Evolutionary conservation across 1,140 invertebrate genomes (phyloP).

Genomic region (Saccostrea echinata): DNA sequence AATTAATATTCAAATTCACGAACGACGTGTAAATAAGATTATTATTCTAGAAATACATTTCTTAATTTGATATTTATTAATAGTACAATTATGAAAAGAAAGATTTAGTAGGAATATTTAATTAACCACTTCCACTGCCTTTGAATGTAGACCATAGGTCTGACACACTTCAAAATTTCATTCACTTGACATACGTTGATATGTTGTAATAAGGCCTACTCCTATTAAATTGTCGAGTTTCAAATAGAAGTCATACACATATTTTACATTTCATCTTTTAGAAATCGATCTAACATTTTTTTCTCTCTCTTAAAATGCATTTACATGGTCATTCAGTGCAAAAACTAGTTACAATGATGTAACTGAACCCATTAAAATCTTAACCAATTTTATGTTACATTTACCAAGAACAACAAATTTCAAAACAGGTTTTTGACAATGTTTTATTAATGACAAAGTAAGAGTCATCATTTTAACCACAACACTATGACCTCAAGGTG

Average conservation of each 20-base stretch:
- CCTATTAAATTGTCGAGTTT: no score
- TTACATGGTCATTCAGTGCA: not conserved
- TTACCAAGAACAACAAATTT: not conserved
- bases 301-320: not conserved
- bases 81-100: not conserved
- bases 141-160: not conserved
- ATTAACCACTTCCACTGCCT: not conserved
- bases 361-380: not conserved
- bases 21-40: not conserved
- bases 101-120: not conserved
- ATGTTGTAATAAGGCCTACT: no score
- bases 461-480: not conserved
- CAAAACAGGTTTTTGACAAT: not conserved
- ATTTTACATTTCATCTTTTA: no score
- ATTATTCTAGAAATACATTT: not conserved
- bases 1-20: not conserved
- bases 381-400: not conserved
- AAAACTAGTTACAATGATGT: not conserved
- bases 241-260: no score
- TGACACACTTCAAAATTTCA: not conserved
- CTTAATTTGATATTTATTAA: slow-evolving; percentile 2
- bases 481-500: slow-evolving; percentile 15
- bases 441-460: not conserved
- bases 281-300: not conserved
- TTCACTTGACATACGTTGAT: not conserved